Evolutionary conservation across 2,888 invertebrate species (phyloP).

Genomic region (Parascotia fuliginaria): DNA sequence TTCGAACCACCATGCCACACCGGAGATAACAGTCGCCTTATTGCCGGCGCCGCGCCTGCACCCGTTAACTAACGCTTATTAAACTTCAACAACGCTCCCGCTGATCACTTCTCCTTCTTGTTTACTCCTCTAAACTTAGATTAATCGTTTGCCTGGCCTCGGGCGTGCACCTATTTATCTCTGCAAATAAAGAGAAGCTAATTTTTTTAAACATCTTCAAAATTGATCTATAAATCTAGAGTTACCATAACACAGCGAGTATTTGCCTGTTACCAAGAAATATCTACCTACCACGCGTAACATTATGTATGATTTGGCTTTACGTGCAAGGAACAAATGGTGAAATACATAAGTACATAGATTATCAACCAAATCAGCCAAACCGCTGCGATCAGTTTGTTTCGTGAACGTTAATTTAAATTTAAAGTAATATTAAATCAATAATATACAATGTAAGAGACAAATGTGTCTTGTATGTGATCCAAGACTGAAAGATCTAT

Average conservation of each 20-base stretch:
- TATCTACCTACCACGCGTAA: conserved; percentile 11
- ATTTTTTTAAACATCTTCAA: conserved; percentile 15
- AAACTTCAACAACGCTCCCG: conserved; percentile 83
- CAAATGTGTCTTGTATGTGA: not conserved
- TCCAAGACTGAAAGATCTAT: not conserved
- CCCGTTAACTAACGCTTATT: conserved; percentile 83
- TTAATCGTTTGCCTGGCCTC: conserved; percentile 76
- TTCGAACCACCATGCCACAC: conserved; percentile 57
- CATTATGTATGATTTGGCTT: conserved; percentile 32
- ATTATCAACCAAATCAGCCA: conserved; percentile 55
- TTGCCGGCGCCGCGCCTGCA: conserved; percentile 71
- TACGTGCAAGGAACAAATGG: conserved; percentile 46
- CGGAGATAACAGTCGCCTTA: conserved; percentile 82
- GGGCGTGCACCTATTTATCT: conserved; percentile 67
- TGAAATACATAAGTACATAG: no score
- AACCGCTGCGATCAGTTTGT: conserved; percentile 37
- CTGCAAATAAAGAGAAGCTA: conserved; percentile 53
- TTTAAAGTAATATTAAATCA: conserved; percentile 21
- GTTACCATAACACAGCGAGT: conserved; percentile 31
- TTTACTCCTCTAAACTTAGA: conserved; percentile 83
- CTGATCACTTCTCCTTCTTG: conserved; percentile 85
- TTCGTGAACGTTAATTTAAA: conserved; percentile 30
- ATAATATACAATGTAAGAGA: not conserved
- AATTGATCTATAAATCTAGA: conserved; percentile 23
- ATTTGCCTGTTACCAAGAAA: conserved; percentile 21